A percentile compares a stretch with the other conserved stretches of the same genome.
These are phyloP conservation scores for Adelosebastes latens DNA, from an alignment of 2,797 vertebrate genomes.

Conservation along the genomic window DNA sequence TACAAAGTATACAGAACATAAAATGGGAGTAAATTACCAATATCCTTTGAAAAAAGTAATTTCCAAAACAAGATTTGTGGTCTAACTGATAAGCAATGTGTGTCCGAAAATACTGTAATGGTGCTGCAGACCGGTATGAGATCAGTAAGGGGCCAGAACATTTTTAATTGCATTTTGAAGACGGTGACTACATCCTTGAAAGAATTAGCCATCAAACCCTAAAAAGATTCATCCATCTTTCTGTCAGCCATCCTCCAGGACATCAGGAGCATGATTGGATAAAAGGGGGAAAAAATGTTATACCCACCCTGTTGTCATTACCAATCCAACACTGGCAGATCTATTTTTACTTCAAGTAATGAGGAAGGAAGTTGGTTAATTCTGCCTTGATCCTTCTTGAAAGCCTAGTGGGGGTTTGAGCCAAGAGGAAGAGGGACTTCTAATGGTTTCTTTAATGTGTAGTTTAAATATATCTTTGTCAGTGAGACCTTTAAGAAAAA, in stretches of 20 bases:
- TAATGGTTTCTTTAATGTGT: conserved; percentile 72
- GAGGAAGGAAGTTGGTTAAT: conserved; percentile 78
- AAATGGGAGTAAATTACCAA: not conserved
- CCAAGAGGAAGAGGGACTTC: conserved; percentile 50
- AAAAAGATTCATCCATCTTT: conserved; percentile 79
- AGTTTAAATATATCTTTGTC: conserved; percentile 67
- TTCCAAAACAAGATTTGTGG: not conserved
- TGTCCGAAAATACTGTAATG: conserved; percentile 26
- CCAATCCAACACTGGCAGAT: conserved; percentile 66
- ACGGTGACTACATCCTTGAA: conserved; percentile 75
- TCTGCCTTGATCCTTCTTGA: conserved; percentile 74
- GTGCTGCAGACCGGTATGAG: conserved; percentile 22
- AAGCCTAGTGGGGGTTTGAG: conserved; percentile 63
- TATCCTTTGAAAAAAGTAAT: not conserved
- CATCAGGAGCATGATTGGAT: conserved; percentile 73
- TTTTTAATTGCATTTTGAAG: conserved; percentile 75
- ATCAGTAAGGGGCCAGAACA: conserved; percentile 45
- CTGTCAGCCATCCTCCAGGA: conserved; percentile 74
- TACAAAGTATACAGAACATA: not conserved
- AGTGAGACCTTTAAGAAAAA: conserved; percentile 47
- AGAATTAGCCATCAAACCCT: conserved; percentile 77
- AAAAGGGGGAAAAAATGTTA: conserved; percentile 65
- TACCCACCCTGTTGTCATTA: conserved; percentile 76
- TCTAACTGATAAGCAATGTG: not conserved
- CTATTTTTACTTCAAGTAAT: conserved; percentile 80